Conservation (phyloP, 2,113 vertebrate species). For the Catagonus wagneri region DNA sequence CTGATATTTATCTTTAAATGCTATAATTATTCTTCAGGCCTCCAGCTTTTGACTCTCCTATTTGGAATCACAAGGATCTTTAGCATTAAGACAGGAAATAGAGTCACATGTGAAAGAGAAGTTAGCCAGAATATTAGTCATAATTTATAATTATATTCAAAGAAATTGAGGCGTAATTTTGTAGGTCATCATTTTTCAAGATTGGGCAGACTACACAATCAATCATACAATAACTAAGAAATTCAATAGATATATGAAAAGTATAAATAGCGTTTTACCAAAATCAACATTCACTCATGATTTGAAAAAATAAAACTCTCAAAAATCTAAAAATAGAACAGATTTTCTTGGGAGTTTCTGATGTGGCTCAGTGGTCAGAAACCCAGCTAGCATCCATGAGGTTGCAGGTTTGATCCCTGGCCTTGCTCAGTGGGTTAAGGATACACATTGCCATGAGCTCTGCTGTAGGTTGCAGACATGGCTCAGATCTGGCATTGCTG, state of each 20-base stretch:
- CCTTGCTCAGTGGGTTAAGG: too few species aligned
- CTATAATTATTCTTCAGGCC: not conserved
- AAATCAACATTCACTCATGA: not conserved
- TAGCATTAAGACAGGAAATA: not conserved
- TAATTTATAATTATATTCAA: not conserved
- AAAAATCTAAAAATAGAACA: not conserved
- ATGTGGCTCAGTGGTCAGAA: too few species aligned
- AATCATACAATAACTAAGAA: not conserved
- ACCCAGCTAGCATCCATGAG: too few species aligned
- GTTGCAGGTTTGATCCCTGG: too few species aligned
- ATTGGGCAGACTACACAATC: not conserved
- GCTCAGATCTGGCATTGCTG: too few species aligned
- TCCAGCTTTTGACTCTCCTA: not conserved
- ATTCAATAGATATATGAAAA: slow-evolving; percentile 9
- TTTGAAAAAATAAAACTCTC: not conserved
- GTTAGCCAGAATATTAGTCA: not conserved
- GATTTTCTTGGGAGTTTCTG: not conserved
- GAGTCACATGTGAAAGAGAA: not conserved
- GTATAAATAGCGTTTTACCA: not conserved
- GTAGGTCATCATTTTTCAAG: not conserved
- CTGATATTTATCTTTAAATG: not conserved
- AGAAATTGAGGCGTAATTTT: not conserved
- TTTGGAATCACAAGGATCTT: not conserved
- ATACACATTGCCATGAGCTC: too few species aligned
- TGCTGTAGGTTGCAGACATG: too few species aligned